These are phyloP conservation scores for Cheilosia urbana DNA, from an alignment of 2,888 invertebrate genomes.

Conservation along the genomic window DNA sequence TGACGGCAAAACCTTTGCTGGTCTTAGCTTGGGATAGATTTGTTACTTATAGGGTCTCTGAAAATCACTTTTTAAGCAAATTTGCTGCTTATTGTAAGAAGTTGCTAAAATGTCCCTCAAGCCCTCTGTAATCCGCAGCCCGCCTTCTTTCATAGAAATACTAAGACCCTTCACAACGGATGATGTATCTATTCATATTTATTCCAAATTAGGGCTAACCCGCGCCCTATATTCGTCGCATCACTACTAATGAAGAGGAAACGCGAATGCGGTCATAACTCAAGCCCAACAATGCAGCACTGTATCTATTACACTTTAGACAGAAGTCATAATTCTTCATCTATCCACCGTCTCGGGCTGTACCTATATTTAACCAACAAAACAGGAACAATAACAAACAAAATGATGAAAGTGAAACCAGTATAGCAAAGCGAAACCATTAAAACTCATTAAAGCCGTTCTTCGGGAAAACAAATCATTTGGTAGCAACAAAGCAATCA, in stretches of 20 bases:
- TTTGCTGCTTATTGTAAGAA: too few species aligned
- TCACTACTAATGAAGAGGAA: neutral
- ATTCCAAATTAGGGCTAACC: neutral
- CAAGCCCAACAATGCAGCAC: slow-evolving; percentile 4
- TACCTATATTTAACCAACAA: slow-evolving; percentile 1
- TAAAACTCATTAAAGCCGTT: slow-evolving; percentile 66
- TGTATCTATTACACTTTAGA: slow-evolving; percentile 13
- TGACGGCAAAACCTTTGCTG: too few species aligned
- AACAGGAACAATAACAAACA: slow-evolving; percentile 17
- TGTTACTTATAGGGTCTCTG: too few species aligned
- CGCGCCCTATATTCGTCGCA: neutral
- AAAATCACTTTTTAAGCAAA: rapidly evolving
- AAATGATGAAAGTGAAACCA: slow-evolving; percentile 60
- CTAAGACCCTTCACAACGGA: too few species aligned
- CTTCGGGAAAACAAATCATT: slow-evolving; percentile 70
- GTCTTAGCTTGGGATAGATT: too few species aligned
- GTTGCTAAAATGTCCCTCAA: too few species aligned
- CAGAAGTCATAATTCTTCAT: neutral
- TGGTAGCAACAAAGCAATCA: slow-evolving; percentile 80
- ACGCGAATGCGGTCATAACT: neutral
- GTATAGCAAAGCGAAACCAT: slow-evolving; percentile 18
- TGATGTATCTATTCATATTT: too few species aligned
- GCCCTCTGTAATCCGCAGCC: too few species aligned
- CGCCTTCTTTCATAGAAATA: too few species aligned
- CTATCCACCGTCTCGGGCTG: neutral